A percentile compares a stretch with the other conserved stretches of the same genome.
These are phyloP conservation scores for Axis porcinus DNA, from an alignment of 2,113 vertebrate species.

Conservation along the genomic window DNA sequence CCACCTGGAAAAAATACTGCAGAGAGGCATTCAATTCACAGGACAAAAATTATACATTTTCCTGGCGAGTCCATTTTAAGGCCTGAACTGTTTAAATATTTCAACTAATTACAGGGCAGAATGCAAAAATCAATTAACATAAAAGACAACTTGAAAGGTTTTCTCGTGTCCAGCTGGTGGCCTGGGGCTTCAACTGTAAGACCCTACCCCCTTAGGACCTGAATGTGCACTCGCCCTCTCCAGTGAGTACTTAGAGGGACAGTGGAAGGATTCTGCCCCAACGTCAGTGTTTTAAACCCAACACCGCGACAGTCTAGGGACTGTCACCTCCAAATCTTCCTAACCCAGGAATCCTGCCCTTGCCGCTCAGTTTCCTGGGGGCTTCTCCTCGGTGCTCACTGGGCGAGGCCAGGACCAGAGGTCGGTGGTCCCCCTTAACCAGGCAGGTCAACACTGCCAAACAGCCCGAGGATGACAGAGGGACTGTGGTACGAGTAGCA, in stretches of 20 bases:
- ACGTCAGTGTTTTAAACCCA: background rate
- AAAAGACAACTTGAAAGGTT: background rate
- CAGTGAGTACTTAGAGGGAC: background rate
- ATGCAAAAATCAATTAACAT: background rate
- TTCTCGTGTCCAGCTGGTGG: background rate
- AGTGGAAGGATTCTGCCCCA: background rate
- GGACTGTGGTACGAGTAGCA: background rate
- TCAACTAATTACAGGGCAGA: background rate
- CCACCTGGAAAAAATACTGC: background rate
- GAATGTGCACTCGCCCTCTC: accelerated
- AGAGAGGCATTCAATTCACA: background rate
- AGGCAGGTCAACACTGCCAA: background rate
- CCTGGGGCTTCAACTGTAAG: background rate
- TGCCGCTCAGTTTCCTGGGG: background rate
- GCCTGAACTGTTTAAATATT: background rate
- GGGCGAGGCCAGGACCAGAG: background rate
- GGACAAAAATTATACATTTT: background rate
- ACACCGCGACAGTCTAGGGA: background rate
- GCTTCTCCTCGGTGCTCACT: background rate
- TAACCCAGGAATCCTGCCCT: background rate
- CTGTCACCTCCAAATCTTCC: background rate
- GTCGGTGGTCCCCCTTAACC: background rate
- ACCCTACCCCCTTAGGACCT: background rate
- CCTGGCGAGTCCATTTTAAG: background rate
- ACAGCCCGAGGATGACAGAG: background rate